phyloP scores from a whole-genome alignment of 1,140 invertebrate species.

The Neotoxoptera formosana region DNA sequence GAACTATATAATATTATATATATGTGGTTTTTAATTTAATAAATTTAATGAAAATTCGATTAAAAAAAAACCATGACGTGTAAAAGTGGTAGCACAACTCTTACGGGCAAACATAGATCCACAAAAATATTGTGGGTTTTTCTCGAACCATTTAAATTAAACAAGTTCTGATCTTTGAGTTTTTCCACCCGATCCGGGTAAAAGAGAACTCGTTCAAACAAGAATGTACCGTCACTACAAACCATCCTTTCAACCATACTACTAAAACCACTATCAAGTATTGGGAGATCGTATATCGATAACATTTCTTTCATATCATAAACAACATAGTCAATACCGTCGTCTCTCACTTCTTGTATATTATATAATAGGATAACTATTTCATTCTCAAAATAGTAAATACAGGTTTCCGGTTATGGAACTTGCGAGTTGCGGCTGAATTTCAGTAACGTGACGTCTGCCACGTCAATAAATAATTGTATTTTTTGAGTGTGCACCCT shows the following conservation, averaged over 20 bases:
- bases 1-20: too few relatives aligned
- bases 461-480: neutral
- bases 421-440: neutral
- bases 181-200: neutral
- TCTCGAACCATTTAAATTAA: neutral
- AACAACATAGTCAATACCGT: neutral
- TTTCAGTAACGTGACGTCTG: neutral
- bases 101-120: neutral
- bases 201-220: neutral
- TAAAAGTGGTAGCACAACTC: neutral
- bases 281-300: neutral
- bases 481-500: neutral
- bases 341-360: too few relatives aligned
- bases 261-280: neutral
- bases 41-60: neutral
- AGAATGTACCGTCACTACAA: neutral
- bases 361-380: neutral
- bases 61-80: neutral
- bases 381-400: neutral
- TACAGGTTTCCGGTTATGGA: neutral
- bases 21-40: too few relatives aligned
- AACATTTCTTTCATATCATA: neutral
- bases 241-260: neutral
- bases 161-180: neutral
- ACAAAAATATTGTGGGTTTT: neutral